A percentile compares a stretch with the other conserved stretches of the same genome.
phyloP scores from a whole-genome alignment of 2,888 invertebrate species.

The Pammene aurita region DNA sequence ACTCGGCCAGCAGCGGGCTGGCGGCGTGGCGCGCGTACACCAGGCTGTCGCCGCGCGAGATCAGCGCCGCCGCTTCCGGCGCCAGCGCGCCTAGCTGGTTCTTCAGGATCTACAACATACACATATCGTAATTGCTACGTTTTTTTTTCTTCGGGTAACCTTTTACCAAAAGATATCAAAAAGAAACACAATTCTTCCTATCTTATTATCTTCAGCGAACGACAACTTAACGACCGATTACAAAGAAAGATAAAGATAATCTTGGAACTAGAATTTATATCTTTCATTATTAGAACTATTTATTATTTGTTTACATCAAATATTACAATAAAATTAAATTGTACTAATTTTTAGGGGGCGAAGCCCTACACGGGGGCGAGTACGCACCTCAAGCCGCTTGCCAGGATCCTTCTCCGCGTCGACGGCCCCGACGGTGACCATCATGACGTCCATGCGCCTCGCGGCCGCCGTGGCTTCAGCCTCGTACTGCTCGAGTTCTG shows the following conservation, averaged over 20 bases:
- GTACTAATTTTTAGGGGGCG: too few species aligned
- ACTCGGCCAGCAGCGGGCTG: constrained; percentile 82
- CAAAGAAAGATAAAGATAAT: too few species aligned
- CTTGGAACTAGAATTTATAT: too few species aligned
- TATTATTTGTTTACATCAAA: too few species aligned
- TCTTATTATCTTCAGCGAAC: too few species aligned
- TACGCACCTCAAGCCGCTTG: constrained; percentile 85
- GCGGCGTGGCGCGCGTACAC: constrained; percentile 86
- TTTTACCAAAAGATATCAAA: too few species aligned
- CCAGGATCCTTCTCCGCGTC: constrained; percentile 84
- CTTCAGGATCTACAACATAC: constrained; percentile 82
- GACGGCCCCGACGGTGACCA: constrained; percentile 83
- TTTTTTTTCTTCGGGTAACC: too few species aligned
- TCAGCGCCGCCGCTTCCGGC: constrained; percentile 89
- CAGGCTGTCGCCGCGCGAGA: constrained; percentile 90
- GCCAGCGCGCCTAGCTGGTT: constrained; percentile 85
- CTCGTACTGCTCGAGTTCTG: constrained; percentile 53
- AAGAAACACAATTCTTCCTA: too few species aligned
- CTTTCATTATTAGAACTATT: too few species aligned
- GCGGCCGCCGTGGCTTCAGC: constrained; percentile 62
- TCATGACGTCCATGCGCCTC: constrained; percentile 81
- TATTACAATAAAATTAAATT: too few species aligned
- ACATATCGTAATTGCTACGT: too few species aligned
- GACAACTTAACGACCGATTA: neutral
- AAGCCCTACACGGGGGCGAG: too few species aligned